Base-by-base conservation (phyloP, 2,113 vertebrate species). In the Crotalus helleri region DNA sequence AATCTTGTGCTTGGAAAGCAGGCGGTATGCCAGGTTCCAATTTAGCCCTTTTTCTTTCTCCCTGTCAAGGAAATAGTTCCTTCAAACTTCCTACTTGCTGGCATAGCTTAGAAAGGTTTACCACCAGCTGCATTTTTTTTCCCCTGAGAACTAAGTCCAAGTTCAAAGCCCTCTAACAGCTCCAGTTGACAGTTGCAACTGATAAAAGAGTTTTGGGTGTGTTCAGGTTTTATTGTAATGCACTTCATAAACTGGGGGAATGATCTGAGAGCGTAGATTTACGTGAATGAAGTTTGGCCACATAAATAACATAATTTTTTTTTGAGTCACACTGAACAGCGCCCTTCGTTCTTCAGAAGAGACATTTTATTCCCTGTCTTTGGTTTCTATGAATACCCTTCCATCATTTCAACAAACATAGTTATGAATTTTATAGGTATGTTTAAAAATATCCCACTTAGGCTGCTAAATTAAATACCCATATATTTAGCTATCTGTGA, bases 351-450 rank as follows among this genome's bases (percentile, higher is more conserved):
- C 33, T 44, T 44, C 29, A 7, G 53, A 92, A 39, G 24, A 54
- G 39, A 54, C 44, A 59, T 54, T 21, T 46, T 90, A 90, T 85
- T 95, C 51, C 26, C 86, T 92, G 81, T 7, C 85, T 64, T 90
- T 23, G 5, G 90, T 95, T 94, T 93, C 89, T 87, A 29, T 96
- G 90, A 92, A 0, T 89, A 26, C 88, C 92, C 93, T 59, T 92
- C 19, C 88, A 85, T 87, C 39, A 24, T 92, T 96, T 95, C 92
- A 93, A 1, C 55, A 93, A 95, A 90, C 53, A 93, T 69, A 93
- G 90, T 86, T 93, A 8, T 90, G 90, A 95, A 94, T 95, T 92
- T 95, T 93, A 69, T 8, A 93, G 69, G 15, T 85, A 33, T 92
- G 51, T 88, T 93, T 95, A 69, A 95, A 92, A 95, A 94, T 91